Percentiles rank a stretch among this genome's conserved stretches.
Conservation (phyloP, 2,113 vertebrate species). For the Ivindomyrus marchei region DNA sequence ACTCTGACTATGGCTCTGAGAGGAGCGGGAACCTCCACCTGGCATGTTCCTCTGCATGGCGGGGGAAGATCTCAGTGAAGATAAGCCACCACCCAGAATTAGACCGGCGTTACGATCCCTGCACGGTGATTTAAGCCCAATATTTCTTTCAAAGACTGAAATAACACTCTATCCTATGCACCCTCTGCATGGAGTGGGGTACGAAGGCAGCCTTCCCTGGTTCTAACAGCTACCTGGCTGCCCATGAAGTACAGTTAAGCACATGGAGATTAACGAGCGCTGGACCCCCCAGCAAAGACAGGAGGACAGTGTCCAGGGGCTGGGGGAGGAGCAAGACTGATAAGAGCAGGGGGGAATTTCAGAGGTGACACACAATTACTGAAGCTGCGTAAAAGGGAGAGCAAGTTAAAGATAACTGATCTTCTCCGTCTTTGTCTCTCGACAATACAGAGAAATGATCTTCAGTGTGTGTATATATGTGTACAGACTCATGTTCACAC, state of each 20-base stretch:
- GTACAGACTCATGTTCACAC: neutral
- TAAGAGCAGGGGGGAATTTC: neutral
- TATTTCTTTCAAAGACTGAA: neutral
- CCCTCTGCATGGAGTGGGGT: neutral
- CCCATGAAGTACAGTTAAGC: neutral
- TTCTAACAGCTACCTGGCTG: neutral
- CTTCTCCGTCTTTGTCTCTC: neutral
- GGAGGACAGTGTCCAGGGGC: neutral
- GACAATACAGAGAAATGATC: neutral
- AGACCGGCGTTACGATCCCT: neutral
- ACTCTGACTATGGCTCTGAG: neutral
- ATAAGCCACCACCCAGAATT: neutral
- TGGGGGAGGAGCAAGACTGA: neutral
- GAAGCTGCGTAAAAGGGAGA: neutral
- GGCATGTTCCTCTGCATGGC: neutral
- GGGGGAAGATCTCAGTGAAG: neutral
- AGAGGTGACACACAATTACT: neutral
- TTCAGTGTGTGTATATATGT: neutral
- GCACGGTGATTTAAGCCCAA: neutral
- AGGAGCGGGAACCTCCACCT: neutral
- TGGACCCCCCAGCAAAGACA: conserved; percentile 2
- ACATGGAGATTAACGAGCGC: neutral
- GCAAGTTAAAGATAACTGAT: neutral
- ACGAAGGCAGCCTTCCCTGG: neutral
- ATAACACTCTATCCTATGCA: neutral